These are phyloP conservation scores for Melipona bicolor DNA, from an alignment of 2,888 invertebrate genomes.

Conservation along the genomic window DNA sequence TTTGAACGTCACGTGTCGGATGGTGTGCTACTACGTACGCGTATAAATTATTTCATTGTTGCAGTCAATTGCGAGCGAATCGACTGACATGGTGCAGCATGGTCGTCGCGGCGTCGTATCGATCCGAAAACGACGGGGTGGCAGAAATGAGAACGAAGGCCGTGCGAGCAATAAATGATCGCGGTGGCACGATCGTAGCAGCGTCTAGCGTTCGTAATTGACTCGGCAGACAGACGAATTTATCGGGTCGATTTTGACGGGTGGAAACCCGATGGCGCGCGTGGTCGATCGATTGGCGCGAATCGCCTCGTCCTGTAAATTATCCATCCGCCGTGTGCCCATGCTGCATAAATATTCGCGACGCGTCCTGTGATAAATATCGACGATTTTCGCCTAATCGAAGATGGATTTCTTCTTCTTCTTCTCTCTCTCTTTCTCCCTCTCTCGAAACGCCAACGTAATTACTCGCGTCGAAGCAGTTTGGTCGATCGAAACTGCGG, in stretches of 20 bases:
- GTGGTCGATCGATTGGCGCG: slow-evolving; percentile 51
- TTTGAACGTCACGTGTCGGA: too few species aligned
- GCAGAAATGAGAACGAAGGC: slow-evolving; percentile 19
- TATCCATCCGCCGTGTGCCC: slow-evolving; percentile 49
- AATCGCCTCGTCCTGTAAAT: slow-evolving; percentile 56
- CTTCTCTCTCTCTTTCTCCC: not conserved
- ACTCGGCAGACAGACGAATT: slow-evolving; percentile 67
- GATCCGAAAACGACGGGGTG: slow-evolving; percentile 6
- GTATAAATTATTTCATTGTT: too few species aligned
- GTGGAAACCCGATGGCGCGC: slow-evolving; percentile 34
- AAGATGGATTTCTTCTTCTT: slow-evolving; percentile 13
- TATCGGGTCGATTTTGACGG: slow-evolving; percentile 66
- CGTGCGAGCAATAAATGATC: slow-evolving; percentile 40
- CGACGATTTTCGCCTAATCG: slow-evolving; percentile 55
- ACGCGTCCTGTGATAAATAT: slow-evolving; percentile 72
- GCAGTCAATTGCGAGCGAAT: too few species aligned
- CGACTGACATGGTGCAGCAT: too few species aligned
- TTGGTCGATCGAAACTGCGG: slow-evolving; percentile 63
- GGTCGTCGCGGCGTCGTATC: not conserved
- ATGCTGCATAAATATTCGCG: slow-evolving; percentile 79
- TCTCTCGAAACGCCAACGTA: slow-evolving; percentile 55
- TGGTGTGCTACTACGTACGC: too few species aligned
- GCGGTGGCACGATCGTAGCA: slow-evolving; percentile 19
- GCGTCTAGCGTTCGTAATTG: slow-evolving; percentile 61
- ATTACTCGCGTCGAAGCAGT: slow-evolving; percentile 70